Evolutionary conservation across 2,113 vertebrate species (phyloP), one percentile per base, ranked within the genome.

Genomic region (Platysteira castanea): DNA sequence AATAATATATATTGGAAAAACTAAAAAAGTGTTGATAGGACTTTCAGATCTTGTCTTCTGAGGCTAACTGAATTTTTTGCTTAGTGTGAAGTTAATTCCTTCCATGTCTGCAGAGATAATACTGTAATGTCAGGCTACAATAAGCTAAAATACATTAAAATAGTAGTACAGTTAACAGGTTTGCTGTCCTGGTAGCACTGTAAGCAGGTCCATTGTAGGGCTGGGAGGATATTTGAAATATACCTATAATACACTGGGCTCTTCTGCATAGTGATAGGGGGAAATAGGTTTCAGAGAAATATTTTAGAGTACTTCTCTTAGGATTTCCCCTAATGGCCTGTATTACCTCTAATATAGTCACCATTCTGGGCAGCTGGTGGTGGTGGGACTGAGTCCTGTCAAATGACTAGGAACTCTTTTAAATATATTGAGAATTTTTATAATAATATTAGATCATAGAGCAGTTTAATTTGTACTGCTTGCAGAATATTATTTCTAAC

Each of bases 1-100:
- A 61, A 76, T n/a, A 52, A 49, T 64, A 71, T 41, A 13, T 0
- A 0, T 13, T 0, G 1, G 21, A 30, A 76, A 76, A 85, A 53
- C 6, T 31, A 9, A 49, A 76, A 52, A 65, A 11, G 2, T 11
- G 7, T 75, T 78, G 33, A 4, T 27, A 37, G 59, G 60, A 26
- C 56, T 93, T 94, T 42, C 28, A 60, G 35, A 76, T 6, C n/a
- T 65, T 63, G 14, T 57, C 28, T 56, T 83, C 27, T 65, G 26
- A 88, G 60, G 19, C 24, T 78, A 57, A 28, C 19, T 57, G 28
- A 33, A 10, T 53, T 47, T 85, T 82, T 70, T 95, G 37, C 31
- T 46, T 60, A 52, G 22, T 26, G 22, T 63, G 37, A 75, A 41
- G 15, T 82, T 64, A 56, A 60, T 70, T 87, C 19, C 16, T 78